Percentiles rank a stretch among this genome's conserved stretches.
phyloP scores from a whole-genome alignment of 2,113 vertebrate species.

The Procavia capensis region DNA sequence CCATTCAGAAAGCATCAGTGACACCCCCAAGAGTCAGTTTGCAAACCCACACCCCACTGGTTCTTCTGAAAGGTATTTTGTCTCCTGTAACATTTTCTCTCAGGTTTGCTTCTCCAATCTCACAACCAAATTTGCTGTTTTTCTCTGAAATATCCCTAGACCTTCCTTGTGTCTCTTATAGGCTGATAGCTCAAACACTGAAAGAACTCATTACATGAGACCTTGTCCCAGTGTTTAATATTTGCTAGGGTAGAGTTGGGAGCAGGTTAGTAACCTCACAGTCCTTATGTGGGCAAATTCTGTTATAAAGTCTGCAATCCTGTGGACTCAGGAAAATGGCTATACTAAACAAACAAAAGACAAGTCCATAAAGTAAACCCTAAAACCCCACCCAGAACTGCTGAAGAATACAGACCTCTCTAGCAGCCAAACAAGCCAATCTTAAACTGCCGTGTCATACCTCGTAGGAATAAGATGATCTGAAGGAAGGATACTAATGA shows the following conservation, averaged over 20 bases:
- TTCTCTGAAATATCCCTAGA: background rate
- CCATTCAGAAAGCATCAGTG: background rate
- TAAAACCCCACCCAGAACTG: background rate
- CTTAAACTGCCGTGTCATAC: background rate
- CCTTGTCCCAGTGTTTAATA: background rate
- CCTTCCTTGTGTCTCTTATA: background rate
- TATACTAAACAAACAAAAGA: background rate
- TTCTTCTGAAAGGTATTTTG: background rate
- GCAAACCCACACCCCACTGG: too few relatives aligned
- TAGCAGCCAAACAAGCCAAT: background rate
- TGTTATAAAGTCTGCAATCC: background rate
- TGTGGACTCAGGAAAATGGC: background rate
- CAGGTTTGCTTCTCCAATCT: background rate
- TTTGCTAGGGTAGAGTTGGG: background rate
- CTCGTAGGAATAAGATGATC: background rate
- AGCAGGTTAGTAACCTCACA: rapidly evolving
- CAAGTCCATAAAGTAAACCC: too few relatives aligned
- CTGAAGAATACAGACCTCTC: background rate
- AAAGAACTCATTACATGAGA: background rate
- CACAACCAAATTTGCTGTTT: background rate
- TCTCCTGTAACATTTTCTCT: constrained; percentile 19
- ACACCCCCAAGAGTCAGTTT: background rate
- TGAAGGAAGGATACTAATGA: background rate
- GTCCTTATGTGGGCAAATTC: background rate
- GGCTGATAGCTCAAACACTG: background rate